Base-by-base conservation (phyloP, 2,797 vertebrate genomes). In the Ataeniobius toweri region DNA sequence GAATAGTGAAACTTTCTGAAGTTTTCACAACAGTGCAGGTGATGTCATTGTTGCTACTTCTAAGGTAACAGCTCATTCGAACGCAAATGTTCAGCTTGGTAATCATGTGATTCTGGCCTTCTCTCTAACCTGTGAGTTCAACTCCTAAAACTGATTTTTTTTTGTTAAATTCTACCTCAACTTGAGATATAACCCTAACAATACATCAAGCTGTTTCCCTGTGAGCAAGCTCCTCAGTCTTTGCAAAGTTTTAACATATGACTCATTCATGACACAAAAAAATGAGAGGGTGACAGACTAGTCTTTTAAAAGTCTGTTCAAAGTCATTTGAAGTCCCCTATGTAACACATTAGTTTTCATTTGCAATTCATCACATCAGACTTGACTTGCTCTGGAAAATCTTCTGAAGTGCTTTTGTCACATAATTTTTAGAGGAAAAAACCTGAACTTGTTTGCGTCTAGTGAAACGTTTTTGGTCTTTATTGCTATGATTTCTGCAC, bases 291-390 rank as follows among this genome's bases (percentile, higher is more conserved):
- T 50, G 68, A 61, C 41, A 53, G 24, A 56, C 14, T 24, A 73
- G 22, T 7, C 48, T 48, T 36, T 51, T 36, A 39, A 50, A 61
- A 51, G 69, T 78, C 69, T 78, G 31, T 63, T 69, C 48, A 76
- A 76, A 61, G 73, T 74, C n/a, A n/a, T 74, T 13, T 61, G 26
- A 48, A 44, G 48, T 50, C 53, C n/a, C 71, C 5, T 24, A 53
- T 5, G 9, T 3, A 22, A 69, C 24, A 41, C 39, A 31, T 70
- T 56, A 44, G 10, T 48, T 76, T 76, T 28, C 14, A 55, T 55
- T 69, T 24, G n/a, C 36, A n/a, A 53, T 74, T 74, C 24, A 56
- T 46, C 51, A 58, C 41, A 44, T 58, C 36, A 24, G 56, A 61
- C 41, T 61, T 6, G 6, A 67, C 36, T 68, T 68, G 50, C 31